A percentile compares a stretch with the other conserved stretches of the same genome.
These are phyloP conservation scores for Syrista parreyssii DNA, from an alignment of 2,888 invertebrate species.

Conservation along the genomic window DNA sequence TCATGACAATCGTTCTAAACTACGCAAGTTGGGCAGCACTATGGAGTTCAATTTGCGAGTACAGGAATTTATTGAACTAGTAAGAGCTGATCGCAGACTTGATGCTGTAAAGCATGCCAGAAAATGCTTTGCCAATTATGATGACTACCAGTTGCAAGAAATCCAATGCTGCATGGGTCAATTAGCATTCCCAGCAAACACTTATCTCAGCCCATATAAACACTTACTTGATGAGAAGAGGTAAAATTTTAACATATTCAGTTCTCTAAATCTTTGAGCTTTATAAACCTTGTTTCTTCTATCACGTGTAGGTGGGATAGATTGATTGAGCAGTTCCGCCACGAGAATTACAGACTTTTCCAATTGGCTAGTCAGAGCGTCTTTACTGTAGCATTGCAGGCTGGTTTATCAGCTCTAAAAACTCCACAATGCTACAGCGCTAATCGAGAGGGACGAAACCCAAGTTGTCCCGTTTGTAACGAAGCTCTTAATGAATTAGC, in stretches of 20 bases:
- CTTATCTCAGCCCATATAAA: slow-evolving; percentile 76
- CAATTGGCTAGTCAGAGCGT: slow-evolving; percentile 92
- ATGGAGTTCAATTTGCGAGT: slow-evolving; percentile 95
- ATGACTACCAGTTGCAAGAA: slow-evolving; percentile 86
- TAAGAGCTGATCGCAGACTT: slow-evolving; percentile 85
- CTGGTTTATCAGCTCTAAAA: slow-evolving; percentile 94
- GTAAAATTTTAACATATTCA: slow-evolving; percentile 30
- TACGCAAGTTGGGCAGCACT: slow-evolving; percentile 92
- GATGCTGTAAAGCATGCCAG: slow-evolving; percentile 96
- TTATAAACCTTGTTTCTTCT: background rate
- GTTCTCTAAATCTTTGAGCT: background rate
- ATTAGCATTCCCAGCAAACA: slow-evolving; percentile 89
- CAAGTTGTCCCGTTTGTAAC: slow-evolving; percentile 93
- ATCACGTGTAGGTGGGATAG: slow-evolving; percentile 76
- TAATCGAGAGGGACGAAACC: slow-evolving; percentile 75
- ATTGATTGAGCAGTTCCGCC: slow-evolving; percentile 89
- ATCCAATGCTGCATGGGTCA: slow-evolving; percentile 97
- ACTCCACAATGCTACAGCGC: slow-evolving; percentile 78
- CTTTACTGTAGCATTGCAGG: slow-evolving; percentile 91
- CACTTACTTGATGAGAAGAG: slow-evolving; percentile 74
- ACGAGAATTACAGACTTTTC: slow-evolving; percentile 93
- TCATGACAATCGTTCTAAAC: slow-evolving; percentile 94
- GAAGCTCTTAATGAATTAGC: slow-evolving; percentile 89
- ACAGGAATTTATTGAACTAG: slow-evolving; percentile 95
- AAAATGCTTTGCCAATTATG: slow-evolving; percentile 89